Evolutionary conservation across 2,113 vertebrate species (phyloP).

Genomic region (Okapia johnstoni): DNA sequence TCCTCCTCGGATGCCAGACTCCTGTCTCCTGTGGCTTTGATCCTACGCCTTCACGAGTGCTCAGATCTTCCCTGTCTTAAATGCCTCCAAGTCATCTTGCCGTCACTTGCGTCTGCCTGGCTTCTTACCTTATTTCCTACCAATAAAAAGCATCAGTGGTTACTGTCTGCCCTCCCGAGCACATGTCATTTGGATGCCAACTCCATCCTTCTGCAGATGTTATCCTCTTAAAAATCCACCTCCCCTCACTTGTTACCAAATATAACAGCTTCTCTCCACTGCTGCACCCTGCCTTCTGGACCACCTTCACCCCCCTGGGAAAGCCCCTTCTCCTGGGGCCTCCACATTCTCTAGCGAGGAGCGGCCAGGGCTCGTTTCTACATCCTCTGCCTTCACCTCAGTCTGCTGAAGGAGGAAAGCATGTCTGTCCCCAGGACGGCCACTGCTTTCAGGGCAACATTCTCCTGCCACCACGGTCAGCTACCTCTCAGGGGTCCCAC

Average conservation of each 20-base stretch:
- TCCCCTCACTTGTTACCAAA: background rate
- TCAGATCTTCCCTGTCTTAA: background rate
- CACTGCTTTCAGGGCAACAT: accelerated
- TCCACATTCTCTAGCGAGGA: accelerated
- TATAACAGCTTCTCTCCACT: background rate
- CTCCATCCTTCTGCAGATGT: background rate
- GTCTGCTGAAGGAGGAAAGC: background rate
- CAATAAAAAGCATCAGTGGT: background rate
- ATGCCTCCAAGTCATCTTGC: background rate
- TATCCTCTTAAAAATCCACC: background rate
- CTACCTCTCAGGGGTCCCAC: background rate
- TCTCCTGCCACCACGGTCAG: background rate
- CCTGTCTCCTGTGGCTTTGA: background rate
- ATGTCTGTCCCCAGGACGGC: background rate
- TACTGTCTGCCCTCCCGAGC: background rate
- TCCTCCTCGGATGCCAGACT: background rate
- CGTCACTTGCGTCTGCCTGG: background rate
- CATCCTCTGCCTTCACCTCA: background rate
- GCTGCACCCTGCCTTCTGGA: background rate
- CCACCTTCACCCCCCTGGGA: background rate
- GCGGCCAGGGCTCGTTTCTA: background rate
- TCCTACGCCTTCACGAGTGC: background rate
- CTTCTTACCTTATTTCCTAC: background rate
- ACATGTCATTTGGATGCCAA: background rate
- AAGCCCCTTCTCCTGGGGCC: background rate